Conservation (phyloP, 2,113 vertebrate genomes). For the Vidua macroura region DNA sequence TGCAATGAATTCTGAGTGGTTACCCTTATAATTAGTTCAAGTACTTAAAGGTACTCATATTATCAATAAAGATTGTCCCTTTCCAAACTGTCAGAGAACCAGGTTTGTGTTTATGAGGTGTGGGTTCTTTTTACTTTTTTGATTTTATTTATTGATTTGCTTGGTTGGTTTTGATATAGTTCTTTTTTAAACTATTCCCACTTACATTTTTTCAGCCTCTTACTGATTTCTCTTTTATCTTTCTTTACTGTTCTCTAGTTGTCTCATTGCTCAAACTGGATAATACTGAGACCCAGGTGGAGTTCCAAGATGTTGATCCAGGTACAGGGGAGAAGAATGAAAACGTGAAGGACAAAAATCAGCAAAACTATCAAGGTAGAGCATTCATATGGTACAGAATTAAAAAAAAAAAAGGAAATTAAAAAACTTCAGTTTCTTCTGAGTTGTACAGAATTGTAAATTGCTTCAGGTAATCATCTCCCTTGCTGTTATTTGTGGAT, state of each 20-base stretch:
- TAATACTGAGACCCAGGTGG: slow-evolving; percentile 76
- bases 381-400: slow-evolving; percentile 18
- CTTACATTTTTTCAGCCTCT: slow-evolving; percentile 6
- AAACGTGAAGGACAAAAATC: slow-evolving; percentile 67
- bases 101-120: background rate
- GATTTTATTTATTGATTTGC: background rate
- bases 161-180: background rate
- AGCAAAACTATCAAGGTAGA: slow-evolving; percentile 78
- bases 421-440: background rate
- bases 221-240: slow-evolving; percentile 19
- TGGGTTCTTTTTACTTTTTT: background rate
- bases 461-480: background rate
- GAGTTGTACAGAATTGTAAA: slow-evolving; percentile 25
- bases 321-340: slow-evolving; percentile 77
- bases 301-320: slow-evolving; percentile 74
- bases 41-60: slow-evolving; percentile 18
- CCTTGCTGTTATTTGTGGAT: background rate
- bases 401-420: background rate
- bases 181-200: background rate
- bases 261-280: slow-evolving; percentile 67
- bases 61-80: slow-evolving; percentile 34
- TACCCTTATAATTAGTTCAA: background rate
- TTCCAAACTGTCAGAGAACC: slow-evolving; percentile 44
- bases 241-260: slow-evolving; percentile 65
- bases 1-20: background rate